These are phyloP conservation scores for Iselma pallidipennis DNA, from an alignment of 2,888 invertebrate species.

Conservation along the genomic window DNA sequence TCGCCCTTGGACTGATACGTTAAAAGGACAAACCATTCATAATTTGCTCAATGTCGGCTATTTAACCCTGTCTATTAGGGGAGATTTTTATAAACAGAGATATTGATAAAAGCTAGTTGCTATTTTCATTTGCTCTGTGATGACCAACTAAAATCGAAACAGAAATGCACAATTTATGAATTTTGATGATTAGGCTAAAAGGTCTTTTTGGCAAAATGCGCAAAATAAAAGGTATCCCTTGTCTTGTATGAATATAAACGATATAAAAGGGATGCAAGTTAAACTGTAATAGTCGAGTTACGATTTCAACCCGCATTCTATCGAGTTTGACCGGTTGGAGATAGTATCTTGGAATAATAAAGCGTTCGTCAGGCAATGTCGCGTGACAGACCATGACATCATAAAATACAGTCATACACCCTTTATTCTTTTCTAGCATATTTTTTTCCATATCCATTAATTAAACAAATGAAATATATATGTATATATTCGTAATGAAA, in stretches of 20 bases:
- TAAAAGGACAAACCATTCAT: constrained; percentile 9
- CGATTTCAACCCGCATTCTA: constrained; percentile 40
- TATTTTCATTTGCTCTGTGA: constrained; percentile 38
- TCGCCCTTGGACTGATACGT: not conserved
- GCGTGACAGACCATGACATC: constrained; percentile 54
- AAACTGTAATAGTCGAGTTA: constrained; percentile 39
- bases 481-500: constrained; percentile 42
- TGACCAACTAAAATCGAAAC: constrained; percentile 39
- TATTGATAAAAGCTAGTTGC: constrained; percentile 37
- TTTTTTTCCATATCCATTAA: constrained; percentile 51
- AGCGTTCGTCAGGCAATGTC: constrained; percentile 53
- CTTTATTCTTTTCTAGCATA: constrained; percentile 47
- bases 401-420: constrained; percentile 53
- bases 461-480: constrained; percentile 53
- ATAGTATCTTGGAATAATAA: constrained; percentile 52
- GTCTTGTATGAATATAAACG: constrained; percentile 34
- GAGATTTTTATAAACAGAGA: constrained; percentile 34
- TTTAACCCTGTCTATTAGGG: constrained; percentile 18
- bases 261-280: constrained; percentile 36
- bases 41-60: constrained; percentile 15
- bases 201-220: not conserved
- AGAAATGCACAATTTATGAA: not conserved
- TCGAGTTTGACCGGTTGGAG: constrained; percentile 51
- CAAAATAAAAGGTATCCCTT: not conserved
- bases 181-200: not conserved